Conservation (phyloP, 2,797 vertebrate genomes). For the Scomberomorus guttatus region DNA sequence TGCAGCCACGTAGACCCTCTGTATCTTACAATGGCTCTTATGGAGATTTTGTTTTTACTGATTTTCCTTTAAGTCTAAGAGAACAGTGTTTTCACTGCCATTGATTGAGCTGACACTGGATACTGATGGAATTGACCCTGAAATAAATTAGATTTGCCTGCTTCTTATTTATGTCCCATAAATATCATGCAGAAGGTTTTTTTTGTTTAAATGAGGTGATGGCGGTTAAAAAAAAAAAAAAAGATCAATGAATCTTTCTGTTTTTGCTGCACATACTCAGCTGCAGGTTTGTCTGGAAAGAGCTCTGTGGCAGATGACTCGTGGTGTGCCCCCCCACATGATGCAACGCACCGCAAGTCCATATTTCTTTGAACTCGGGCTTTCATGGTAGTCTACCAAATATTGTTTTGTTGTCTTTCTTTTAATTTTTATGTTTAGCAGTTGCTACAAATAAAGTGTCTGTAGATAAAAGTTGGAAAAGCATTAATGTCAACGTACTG, state of each 20-base stretch:
- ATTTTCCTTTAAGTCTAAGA: conserved; percentile 36
- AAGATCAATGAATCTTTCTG: conserved; percentile 69
- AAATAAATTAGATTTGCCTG: conserved; percentile 75
- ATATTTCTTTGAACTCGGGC: conserved; percentile 85
- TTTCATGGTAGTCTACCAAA: conserved; percentile 85
- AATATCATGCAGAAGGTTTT: conserved; percentile 50
- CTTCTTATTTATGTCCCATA: conserved; percentile 67
- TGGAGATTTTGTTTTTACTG: conserved; percentile 56
- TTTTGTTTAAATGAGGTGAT: conserved; percentile 63
- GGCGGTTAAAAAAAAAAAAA: conserved; percentile 25
- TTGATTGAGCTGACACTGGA: conserved; percentile 63
- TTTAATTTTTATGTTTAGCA: conserved; percentile 62
- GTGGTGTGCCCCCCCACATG: conserved; percentile 78
- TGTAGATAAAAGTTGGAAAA: conserved; percentile 43
- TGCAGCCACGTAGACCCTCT: conserved; percentile 68
- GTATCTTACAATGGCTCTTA: conserved; percentile 52
- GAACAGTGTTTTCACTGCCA: conserved; percentile 46
- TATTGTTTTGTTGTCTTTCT: conserved; percentile 76
- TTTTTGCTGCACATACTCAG: conserved; percentile 51
- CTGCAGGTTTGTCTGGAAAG: conserved; percentile 75
- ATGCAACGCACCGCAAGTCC: conserved; percentile 87
- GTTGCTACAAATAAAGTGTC: conserved; percentile 50
- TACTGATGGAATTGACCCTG: conserved; percentile 74
- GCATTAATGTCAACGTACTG: not conserved
- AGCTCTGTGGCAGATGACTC: conserved; percentile 79